Base-by-base conservation (phyloP, 2,113 vertebrate genomes). In the Passer domesticus region DNA sequence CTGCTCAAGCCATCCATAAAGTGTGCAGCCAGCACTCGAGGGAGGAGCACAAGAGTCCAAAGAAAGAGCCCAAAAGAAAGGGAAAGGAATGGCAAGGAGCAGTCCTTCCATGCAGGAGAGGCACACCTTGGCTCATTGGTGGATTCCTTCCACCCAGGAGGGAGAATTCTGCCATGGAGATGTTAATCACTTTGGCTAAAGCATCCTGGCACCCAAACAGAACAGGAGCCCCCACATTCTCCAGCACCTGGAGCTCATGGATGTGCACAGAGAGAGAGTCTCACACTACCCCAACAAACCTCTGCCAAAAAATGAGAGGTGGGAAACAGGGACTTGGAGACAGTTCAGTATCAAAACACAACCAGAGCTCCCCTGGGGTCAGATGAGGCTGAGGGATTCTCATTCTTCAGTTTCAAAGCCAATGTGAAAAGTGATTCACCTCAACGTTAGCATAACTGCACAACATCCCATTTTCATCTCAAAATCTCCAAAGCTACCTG, bases 361-460 rank as follows among this genome's bases (percentile, higher is more conserved):
- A 11, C 0, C 27, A 59, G 50, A 86, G 11, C 4, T 59, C 13
- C 8, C 19, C 15, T 5, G 1, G 0, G 1, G 24, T 8, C 20
- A 60, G 27, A 13, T 2, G 12, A 25, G 17, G 11, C 44, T 7
- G 3, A 30, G 15, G 4, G 3, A 1, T 11, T 62, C 44, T 46
- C 19, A 1, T 11, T 37, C 31, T 69, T 33, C 27, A 4, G 3
- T 35, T 62, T 13, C 41, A 82, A 15, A 11, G 8, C 19, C 60
- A 78, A 30, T 0, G 6, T 10, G 43, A 44, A 12, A 56, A 22
- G 3, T 3, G 35, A 47, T 76, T 68, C 58, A 15, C 12, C 13
- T 79, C 31, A 21, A 0, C 11, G 28, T 33, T 21, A 12, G 5
- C 15, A 30, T 31, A 55, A 28, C 33, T 21, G 13, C 47, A 70